Conservation (phyloP, 2,797 vertebrate species). For the Gadopsis marmoratus region DNA sequence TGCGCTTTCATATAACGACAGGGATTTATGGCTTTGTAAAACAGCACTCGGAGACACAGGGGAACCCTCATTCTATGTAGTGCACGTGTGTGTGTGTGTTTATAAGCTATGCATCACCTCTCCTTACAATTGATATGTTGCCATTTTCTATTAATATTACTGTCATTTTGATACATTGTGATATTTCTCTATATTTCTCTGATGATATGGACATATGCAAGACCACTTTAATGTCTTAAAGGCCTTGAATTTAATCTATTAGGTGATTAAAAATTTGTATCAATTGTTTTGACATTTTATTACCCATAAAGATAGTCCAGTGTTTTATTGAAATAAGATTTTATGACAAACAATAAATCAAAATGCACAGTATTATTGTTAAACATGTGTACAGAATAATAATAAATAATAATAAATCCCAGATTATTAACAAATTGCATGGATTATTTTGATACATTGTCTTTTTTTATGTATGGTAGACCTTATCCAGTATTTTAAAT, state of each 20-base stretch:
- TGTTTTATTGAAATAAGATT: background rate
- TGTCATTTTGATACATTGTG: background rate
- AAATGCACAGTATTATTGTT: background rate
- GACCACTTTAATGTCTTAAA: background rate
- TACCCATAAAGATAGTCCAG: background rate
- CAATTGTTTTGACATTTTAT: background rate
- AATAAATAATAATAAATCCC: background rate
- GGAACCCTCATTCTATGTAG: constrained; percentile 30
- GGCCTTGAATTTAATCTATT: background rate
- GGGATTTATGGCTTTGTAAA: constrained; percentile 62
- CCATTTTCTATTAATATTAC: background rate
- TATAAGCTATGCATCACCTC: background rate
- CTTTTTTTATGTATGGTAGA: background rate
- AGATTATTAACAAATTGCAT: background rate
- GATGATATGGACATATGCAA: background rate
- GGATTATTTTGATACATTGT: background rate
- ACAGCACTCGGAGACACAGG: constrained; percentile 41
- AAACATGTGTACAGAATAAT: background rate
- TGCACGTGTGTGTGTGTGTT: background rate
- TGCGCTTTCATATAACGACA: constrained; percentile 53
- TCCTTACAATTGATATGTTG: background rate
- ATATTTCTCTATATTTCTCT: background rate
- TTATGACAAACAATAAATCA: background rate
- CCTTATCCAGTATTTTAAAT: background rate
- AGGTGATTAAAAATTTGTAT: background rate